These are phyloP conservation scores for Anticlea derivata DNA, from an alignment of 2,888 invertebrate species.

Conservation along the genomic window DNA sequence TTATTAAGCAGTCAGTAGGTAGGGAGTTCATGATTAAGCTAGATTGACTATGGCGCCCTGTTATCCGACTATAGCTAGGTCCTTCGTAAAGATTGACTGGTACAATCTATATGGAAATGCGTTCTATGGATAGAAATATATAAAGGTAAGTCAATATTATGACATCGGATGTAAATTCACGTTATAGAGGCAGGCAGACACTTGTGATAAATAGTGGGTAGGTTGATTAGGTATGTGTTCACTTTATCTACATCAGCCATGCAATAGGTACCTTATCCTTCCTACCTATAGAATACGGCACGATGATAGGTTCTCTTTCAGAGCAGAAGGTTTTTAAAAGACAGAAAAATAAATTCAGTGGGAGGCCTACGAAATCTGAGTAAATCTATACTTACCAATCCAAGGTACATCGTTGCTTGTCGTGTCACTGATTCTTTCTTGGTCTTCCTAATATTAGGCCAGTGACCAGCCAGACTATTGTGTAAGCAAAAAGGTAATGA, in stretches of 20 bases:
- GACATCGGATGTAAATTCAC: conserved; percentile 15
- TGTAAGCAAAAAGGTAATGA: no score
- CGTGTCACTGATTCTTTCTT: no score
- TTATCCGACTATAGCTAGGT: neutral
- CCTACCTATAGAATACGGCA: no score
- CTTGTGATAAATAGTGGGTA: conserved; percentile 3
- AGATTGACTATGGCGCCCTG: conserved; percentile 1
- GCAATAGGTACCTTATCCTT: no score
- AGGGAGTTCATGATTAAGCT: conserved; percentile 1
- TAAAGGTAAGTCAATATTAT: conserved; percentile 15
- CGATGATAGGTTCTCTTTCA: no score
- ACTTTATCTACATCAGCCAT: neutral
- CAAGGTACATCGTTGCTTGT: no score
- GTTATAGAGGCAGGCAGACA: neutral
- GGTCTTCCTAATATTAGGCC: no score
- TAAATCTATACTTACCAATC: no score
- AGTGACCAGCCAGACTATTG: no score
- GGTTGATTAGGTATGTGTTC: neutral
- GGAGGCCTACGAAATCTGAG: no score
- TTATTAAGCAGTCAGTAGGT: conserved; percentile 9
- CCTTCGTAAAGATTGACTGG: conserved; percentile 32
- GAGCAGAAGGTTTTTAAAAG: no score
- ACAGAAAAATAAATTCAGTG: no score
- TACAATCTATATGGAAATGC: conserved; percentile 46
- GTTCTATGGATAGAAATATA: conserved; percentile 39